Evolutionary conservation across 2,113 vertebrate genomes (phyloP), one percentile per base, ranked within the genome.

Genomic region (Rattus norvegicus): DNA sequence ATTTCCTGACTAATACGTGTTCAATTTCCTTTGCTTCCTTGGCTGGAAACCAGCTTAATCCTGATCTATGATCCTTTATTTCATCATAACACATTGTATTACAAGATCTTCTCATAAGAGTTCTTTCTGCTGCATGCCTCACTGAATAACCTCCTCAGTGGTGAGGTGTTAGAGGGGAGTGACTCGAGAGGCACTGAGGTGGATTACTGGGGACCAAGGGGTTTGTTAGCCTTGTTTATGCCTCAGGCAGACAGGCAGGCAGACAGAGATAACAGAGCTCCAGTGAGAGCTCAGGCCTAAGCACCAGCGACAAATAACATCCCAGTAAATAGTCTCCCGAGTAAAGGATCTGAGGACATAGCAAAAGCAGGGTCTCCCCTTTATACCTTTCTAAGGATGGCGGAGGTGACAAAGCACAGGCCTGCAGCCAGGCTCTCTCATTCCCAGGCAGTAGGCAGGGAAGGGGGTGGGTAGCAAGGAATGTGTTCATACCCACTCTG

Each of bases 51-150:
- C 36, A 73, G 11, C 52, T 72, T 56, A 54, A n/a, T 52, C 65
- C 26, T 72, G 67, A 17, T 56, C 13, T 39, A 5, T 56, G 36
- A 39, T 73, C 69, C 59, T 72, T 72, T 30, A 30, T 94, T 94
- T 33, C 2, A 4, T 43, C 19, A 33, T 81, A 81, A 39, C 9
- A 87, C 17, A 72, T 49, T 87, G 6, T 91, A 43, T 0, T 1
- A 28, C 2, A 36, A 39, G 24, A 52, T 16, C 75, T 92, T 94
- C 75, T 69, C 20, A 14, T 92, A 54, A 80, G 47, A 85, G 9
- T 73, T 63, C 26, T 95, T 89, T 80, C n/a, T 54, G 83, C 33
- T n/a, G n/a, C 84, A 24, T 77, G 16, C 63, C 83, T 95, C 33
- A 56, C 43, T 56, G 43, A 43, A 28, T 69, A 22, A 24, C 63